Conservation (phyloP, 2,888 invertebrate species). For the Dromius quadrimaculatus region DNA sequence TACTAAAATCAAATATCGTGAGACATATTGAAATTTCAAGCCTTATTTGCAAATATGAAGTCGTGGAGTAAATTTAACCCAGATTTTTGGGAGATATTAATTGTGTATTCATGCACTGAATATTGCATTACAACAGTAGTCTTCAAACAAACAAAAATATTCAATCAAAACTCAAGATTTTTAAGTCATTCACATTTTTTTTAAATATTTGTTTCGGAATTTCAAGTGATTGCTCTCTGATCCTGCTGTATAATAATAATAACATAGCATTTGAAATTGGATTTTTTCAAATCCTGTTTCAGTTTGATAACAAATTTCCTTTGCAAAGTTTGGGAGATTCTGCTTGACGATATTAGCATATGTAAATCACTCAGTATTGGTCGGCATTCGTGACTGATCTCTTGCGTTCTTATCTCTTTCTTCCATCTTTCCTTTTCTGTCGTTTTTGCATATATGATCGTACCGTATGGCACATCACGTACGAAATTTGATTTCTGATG, state of each 20-base stretch:
- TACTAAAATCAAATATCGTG: not conserved
- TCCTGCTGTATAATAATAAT: too few species aligned
- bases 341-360: conserved; percentile 4
- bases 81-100: not conserved
- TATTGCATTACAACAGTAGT: too few species aligned
- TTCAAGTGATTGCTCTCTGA: too few species aligned
- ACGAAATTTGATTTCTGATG: not conserved
- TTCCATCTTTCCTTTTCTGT: too few species aligned
- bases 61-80: not conserved
- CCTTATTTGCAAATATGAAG: not conserved
- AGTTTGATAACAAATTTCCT: too few species aligned
- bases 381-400: not conserved
- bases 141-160: too few species aligned
- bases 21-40: not conserved
- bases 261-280: too few species aligned
- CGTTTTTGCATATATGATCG: too few species aligned
- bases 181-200: too few species aligned
- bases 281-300: too few species aligned
- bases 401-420: not conserved
- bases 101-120: not conserved
- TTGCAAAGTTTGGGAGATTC: not conserved
- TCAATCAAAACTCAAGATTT: too few species aligned
- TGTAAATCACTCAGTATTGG: not conserved
- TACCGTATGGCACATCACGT: not conserved
- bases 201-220: too few species aligned